Conservation (phyloP, 1,140 invertebrate genomes). For the Drosophila kohkoa region DNA sequence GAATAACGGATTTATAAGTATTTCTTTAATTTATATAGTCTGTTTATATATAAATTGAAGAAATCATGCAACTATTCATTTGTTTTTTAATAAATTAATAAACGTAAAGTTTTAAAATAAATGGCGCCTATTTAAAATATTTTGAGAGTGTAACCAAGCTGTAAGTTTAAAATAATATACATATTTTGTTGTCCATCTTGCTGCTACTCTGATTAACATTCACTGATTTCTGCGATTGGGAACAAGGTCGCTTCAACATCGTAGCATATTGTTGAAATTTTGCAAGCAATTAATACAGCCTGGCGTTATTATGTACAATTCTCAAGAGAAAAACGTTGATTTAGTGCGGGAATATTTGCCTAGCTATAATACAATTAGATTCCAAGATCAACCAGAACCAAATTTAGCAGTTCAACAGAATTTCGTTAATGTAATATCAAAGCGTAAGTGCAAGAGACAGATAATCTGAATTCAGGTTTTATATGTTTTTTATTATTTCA, state of each 20-base stretch:
- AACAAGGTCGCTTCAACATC: background rate
- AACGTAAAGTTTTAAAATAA: too few relatives aligned
- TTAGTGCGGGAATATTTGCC: constrained; percentile 68
- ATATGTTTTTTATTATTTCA: background rate
- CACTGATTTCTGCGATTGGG: background rate
- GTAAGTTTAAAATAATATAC: background rate
- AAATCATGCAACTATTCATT: too few relatives aligned
- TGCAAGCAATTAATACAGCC: background rate
- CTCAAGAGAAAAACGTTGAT: constrained; percentile 40
- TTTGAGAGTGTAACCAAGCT: background rate
- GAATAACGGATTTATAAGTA: too few relatives aligned
- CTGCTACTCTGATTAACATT: background rate
- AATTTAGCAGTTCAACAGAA: constrained; percentile 52
- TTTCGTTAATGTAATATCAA: constrained; percentile 38
- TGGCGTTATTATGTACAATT: constrained; percentile 58
- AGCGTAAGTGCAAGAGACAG: constrained; percentile 45
- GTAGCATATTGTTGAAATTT: background rate
- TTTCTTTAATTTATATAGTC: too few relatives aligned
- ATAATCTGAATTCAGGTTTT: background rate
- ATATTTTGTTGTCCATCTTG: background rate
- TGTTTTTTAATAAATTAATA: too few relatives aligned
- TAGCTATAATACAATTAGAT: constrained; percentile 53
- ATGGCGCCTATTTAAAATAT: too few relatives aligned
- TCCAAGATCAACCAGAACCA: constrained; percentile 57
- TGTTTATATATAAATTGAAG: too few relatives aligned